Percentiles rank a stretch among this genome's conserved stretches.
Conservation (phyloP, 2,888 invertebrate species). For the Boloria selene region DNA sequence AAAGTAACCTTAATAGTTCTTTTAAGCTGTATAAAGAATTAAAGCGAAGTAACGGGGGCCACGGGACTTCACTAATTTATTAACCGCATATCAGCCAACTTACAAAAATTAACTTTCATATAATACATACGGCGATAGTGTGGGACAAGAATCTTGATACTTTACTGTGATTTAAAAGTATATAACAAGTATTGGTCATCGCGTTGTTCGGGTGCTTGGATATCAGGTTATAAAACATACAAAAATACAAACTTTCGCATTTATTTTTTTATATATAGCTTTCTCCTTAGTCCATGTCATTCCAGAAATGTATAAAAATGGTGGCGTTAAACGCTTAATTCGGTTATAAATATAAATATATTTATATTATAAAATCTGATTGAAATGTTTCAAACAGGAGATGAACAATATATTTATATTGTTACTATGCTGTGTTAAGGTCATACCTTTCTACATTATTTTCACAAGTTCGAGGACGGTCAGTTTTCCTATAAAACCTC, state of each 20-base stretch:
- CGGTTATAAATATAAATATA: too few relatives aligned
- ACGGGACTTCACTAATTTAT: slow-evolving; percentile 73
- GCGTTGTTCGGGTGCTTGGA: too few relatives aligned
- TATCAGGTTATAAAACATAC: too few relatives aligned
- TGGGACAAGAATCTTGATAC: slow-evolving; percentile 51
- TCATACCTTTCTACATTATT: background rate
- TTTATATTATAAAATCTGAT: too few relatives aligned
- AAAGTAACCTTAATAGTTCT: slow-evolving; percentile 30
- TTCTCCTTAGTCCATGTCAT: too few relatives aligned
- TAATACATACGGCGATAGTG: slow-evolving; percentile 65
- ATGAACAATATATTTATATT: too few relatives aligned
- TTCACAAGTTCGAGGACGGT: slow-evolving; percentile 51
- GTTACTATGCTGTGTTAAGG: too few relatives aligned
- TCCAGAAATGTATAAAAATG: too few relatives aligned
- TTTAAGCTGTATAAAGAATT: slow-evolving; percentile 36
- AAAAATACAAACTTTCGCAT: too few relatives aligned
- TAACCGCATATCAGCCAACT: slow-evolving; percentile 71
- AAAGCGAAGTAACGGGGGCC: slow-evolving; percentile 62
- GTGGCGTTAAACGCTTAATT: too few relatives aligned
- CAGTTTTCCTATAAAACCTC: slow-evolving; percentile 46
- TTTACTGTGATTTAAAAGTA: slow-evolving; percentile 37
- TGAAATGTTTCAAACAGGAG: too few relatives aligned
- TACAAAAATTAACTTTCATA: slow-evolving; percentile 77
- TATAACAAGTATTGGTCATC: background rate
- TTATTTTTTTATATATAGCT: too few relatives aligned